phyloP scores from a whole-genome alignment of 2,888 invertebrate genomes.

The Dicycla oo region DNA sequence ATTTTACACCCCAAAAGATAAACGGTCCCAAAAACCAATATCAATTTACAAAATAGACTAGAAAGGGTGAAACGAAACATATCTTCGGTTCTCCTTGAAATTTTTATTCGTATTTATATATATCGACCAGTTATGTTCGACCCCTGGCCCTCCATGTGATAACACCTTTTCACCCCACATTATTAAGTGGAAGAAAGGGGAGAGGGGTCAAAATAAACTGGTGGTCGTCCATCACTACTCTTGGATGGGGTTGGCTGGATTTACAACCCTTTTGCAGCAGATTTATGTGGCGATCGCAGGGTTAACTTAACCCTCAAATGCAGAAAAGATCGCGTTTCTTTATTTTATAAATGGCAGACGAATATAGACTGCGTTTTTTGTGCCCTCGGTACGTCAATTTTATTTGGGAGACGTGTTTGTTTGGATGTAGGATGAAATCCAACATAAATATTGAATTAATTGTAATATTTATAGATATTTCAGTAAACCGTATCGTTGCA shows the following conservation, averaged over 20 bases:
- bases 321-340: conserved; percentile 87
- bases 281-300: conserved; percentile 84
- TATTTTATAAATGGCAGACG: conserved; percentile 85
- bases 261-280: conserved; percentile 88
- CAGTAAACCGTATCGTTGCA: neutral
- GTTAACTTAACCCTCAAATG: conserved; percentile 83
- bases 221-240: conserved; percentile 80
- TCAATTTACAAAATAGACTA: conserved; percentile 85
- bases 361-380: conserved; percentile 79
- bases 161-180: conserved; percentile 25
- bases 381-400: conserved; percentile 30
- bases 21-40: conserved; percentile 79
- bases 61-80: conserved; percentile 82
- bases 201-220: conserved; percentile 70
- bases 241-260: conserved; percentile 82
- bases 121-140: conserved; percentile 71
- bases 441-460: neutral
- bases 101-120: conserved; percentile 85
- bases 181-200: conserved; percentile 35
- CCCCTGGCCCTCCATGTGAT: conserved; percentile 60
- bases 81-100: conserved; percentile 83
- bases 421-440: neutral
- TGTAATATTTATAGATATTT: neutral
- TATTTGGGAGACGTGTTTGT: conserved; percentile 22
- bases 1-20: conserved; percentile 76